A percentile compares a stretch with the other conserved stretches of the same genome.
phyloP scores from a whole-genome alignment of 1,140 invertebrate species.

The Bicyclus anynana region DNA sequence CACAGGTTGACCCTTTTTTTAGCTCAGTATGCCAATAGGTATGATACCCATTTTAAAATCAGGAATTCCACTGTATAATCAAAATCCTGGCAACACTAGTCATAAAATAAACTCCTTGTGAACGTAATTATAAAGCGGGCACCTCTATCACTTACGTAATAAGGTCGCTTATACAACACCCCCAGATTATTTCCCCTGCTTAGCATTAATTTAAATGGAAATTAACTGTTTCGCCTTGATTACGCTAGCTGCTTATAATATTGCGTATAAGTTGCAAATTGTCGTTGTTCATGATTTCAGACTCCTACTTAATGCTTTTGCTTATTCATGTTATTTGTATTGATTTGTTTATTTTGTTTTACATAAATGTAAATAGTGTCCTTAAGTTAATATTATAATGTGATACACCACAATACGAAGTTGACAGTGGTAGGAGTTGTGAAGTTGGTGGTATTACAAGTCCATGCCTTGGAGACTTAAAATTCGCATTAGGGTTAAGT shows the following conservation, averaged over 20 bases:
- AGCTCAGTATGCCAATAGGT: no score
- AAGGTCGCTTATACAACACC: conserved; percentile 6
- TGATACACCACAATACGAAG: no score
- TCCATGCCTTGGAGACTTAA: no score
- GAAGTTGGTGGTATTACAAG: no score
- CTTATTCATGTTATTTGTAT: background rate
- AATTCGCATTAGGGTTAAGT: no score
- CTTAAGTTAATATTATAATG: no score
- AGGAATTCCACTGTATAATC: background rate
- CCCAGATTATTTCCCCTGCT: background rate
- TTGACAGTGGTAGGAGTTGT: no score
- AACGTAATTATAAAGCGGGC: background rate
- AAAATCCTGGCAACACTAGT: background rate
- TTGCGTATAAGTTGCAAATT: conserved; percentile 10
- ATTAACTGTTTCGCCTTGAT: conserved; percentile 15
- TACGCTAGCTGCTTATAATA: conserved; percentile 10
- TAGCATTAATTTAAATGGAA: conserved; percentile 13
- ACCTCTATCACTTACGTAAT: background rate
- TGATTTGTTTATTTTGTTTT: no score
- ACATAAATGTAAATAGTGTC: no score
- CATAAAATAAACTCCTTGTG: background rate
- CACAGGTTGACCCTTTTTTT: no score
- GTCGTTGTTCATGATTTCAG: background rate
- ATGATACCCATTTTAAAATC: background rate
- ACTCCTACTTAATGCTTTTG: background rate